Evolutionary conservation across 2,113 vertebrate species (phyloP).

Genomic region (Barbus barbus): DNA sequence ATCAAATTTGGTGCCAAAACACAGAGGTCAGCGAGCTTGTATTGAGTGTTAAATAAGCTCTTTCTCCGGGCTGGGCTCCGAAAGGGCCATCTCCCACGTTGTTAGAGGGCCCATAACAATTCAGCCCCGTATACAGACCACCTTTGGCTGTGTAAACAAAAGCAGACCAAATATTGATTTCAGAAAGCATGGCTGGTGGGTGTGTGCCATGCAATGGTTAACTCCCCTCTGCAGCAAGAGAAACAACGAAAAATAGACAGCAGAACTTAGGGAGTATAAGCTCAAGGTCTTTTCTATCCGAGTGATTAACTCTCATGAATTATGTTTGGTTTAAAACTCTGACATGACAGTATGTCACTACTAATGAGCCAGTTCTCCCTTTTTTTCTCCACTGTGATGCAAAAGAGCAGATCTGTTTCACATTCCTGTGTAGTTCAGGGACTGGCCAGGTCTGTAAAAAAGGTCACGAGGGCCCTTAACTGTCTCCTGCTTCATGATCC

Average conservation of each 20-base stretch:
- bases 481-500: constrained; percentile 16
- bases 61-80: constrained; percentile 28
- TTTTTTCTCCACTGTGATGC: background rate
- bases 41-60: constrained; percentile 57
- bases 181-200: background rate
- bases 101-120: constrained; percentile 6
- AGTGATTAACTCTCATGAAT: background rate
- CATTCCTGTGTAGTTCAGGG: constrained; percentile 37
- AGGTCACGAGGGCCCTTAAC: constrained; percentile 42
- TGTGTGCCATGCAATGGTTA: background rate
- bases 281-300: constrained; percentile 10
- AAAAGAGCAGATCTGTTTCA: background rate
- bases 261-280: background rate
- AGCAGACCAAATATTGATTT: constrained; percentile 42
- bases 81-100: background rate
- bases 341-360: background rate
- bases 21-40: constrained; percentile 44
- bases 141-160: constrained; percentile 42
- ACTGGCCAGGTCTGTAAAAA: constrained; percentile 14
- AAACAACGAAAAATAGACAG: constrained; percentile 6
- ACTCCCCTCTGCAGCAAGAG: background rate
- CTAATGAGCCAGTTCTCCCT: background rate
- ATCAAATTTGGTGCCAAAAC: constrained; percentile 64
- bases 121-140: background rate
- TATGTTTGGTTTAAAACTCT: background rate